Evolutionary conservation across 2,797 vertebrate genomes (phyloP).

Genomic region (Scolopax rusticola): DNA sequence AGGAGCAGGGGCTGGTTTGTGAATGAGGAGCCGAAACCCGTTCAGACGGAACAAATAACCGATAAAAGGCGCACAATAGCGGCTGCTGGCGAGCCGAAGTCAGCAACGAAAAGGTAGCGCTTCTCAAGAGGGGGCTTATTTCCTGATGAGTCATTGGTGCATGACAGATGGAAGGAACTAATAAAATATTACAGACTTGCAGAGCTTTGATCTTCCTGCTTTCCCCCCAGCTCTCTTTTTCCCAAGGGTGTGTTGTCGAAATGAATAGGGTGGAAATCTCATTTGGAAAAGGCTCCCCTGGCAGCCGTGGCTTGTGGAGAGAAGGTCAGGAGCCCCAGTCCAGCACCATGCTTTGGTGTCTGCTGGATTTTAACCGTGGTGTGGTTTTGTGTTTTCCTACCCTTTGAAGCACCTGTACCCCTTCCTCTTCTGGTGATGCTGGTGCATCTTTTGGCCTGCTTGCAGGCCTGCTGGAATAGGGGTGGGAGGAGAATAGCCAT

Average conservation of each 20-base stretch:
- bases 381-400: not conserved
- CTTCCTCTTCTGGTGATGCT: not conserved
- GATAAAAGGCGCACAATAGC: slow-evolving; percentile 45
- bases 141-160: slow-evolving; percentile 31
- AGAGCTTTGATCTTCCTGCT: slow-evolving; percentile 49
- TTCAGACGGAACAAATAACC: slow-evolving; percentile 69
- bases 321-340: not conserved
- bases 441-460: rapidly evolving
- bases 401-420: not conserved
- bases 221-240: not conserved
- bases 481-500: not conserved
- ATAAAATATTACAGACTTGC: slow-evolving; percentile 46
- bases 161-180: slow-evolving; percentile 53
- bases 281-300: not conserved
- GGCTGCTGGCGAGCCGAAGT: not conserved
- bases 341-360: rapidly evolving
- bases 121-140: slow-evolving; percentile 42
- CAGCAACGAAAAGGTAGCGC: slow-evolving; percentile 27
- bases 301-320: not conserved
- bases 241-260: not conserved
- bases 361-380: not conserved
- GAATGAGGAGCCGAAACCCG: slow-evolving; percentile 62
- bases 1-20: slow-evolving; percentile 59
- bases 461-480: not conserved
- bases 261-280: slow-evolving; percentile 23